Conservation (phyloP, 1,140 invertebrate species). For the Cydia strobilella region DNA sequence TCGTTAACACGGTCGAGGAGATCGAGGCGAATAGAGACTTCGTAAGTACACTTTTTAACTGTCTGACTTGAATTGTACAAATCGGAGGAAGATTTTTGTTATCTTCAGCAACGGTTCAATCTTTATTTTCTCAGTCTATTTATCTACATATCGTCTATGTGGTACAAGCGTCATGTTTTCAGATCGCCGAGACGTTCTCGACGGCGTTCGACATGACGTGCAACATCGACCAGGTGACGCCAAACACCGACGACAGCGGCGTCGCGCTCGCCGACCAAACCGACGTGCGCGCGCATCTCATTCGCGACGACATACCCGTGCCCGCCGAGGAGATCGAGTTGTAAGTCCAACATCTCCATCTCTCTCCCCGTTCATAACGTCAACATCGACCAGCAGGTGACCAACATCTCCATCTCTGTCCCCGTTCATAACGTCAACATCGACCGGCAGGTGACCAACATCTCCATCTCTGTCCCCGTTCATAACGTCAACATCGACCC, state of each 20-base stretch:
- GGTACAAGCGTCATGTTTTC: not conserved
- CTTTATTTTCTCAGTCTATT: too few relatives aligned
- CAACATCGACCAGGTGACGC: constrained; percentile 78
- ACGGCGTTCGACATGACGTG: constrained; percentile 73
- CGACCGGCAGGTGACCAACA: too few relatives aligned
- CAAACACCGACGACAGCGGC: constrained; percentile 52
- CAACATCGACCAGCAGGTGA: too few relatives aligned
- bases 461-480: too few relatives aligned
- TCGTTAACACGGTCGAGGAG: constrained; percentile 72
- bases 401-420: too few relatives aligned
- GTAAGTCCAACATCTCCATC: constrained; percentile 49
- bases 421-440: too few relatives aligned
- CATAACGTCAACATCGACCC: too few relatives aligned
- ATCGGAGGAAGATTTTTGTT: not conserved
- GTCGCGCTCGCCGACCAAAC: constrained; percentile 59
- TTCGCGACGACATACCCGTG: constrained; percentile 73
- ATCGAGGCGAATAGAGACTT: constrained; percentile 65
- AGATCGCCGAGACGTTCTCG: constrained; percentile 74
- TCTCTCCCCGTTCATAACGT: too few relatives aligned
- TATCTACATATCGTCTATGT: too few relatives aligned
- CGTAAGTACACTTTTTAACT: constrained; percentile 64
- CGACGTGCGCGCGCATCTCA: constrained; percentile 78
- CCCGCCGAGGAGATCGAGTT: constrained; percentile 63
- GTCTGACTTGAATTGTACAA: not conserved
- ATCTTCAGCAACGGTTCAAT: too few relatives aligned